Base-by-base conservation (phyloP, 92 coral and sea anemone species). In the Palythoa grandiflora region DNA sequence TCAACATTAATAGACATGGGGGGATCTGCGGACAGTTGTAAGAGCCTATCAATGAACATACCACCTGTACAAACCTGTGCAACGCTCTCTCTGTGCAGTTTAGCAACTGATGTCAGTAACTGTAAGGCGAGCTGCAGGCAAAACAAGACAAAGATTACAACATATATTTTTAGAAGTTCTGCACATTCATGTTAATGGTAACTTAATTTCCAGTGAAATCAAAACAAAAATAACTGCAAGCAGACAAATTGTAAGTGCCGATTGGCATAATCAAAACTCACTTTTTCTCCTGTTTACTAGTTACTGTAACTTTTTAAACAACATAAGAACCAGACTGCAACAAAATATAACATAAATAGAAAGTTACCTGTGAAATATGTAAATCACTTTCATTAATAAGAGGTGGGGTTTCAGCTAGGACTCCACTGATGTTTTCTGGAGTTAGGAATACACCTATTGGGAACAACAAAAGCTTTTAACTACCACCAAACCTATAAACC, bases 381-480 rank as follows among this genome's bases (percentile, higher is more conserved):
- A 97, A 89, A 68, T 97, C 99, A 87, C 98, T 93, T 68, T 97
- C 99, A 79, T 94, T 97, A 36, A 97, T 93, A 28, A 97, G 89
- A 0, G 99, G 99, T 1, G 99, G 99, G 0, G 96, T 91, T 81
- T 97, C 99, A 5, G 91, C 95, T 39, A 97, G 78, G 3, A 97
- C 99, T 60, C 96, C 95, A 11, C 94, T 90, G 50, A 97, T 97
- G 79, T 95, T 93, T 47, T 88, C 94, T 13, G 90, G 88, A 19
- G 96, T 80, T 39, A 95, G 80, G 40, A 87, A 87, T 36, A 73
- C 53, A 37, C 93, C 93, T 91, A 38, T 6, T 39, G 53, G 84
- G 14, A 44, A 53, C 19, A 70, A 16, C 47, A 28, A 68, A 17
- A 11, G 7, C 11, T 11, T 15, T 14, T 37, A 21, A 44, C 9